Evolutionary conservation across 92 coral and sea anemone species (phyloP), one percentile per base, ranked within the genome.

Genomic region (Montipora capitata): DNA sequence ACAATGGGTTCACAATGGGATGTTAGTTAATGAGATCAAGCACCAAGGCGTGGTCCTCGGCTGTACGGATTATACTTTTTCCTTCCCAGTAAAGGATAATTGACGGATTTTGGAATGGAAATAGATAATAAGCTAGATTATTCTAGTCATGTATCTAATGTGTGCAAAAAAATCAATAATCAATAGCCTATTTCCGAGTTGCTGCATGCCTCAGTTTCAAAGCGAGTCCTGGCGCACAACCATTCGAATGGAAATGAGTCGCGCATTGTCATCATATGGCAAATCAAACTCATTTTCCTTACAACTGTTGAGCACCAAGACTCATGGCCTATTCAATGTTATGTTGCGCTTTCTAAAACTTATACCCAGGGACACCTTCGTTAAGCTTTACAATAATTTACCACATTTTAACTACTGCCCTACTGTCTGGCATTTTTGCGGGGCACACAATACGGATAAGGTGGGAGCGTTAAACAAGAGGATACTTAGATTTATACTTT

Each of bases 71-170:
- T 72, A 3, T 72, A 15, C 56, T 45, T 72, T 72, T 72, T 72
- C 59, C 77, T 72, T 72, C 77, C 39, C 56, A 16, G 77, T 72
- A 3, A 1, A 72, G 40, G 39, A 72, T 3, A 72, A 54, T 2
- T 72, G 41, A 72, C 56, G 42, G 77, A 72, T 45, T 44, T 72
- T 72, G 57, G 77, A 72, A 72, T 72, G 77, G 77, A 72, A 45
- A 72, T 27, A 27, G 35, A 27, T 27, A 27, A 27, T 27, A 27
- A 27, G 35, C 1, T 27, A 27, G 35, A 27, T 72, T 58, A 11
- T 58, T 58, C 64, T 13, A 58, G 64, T 58, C 64, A 58, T 7
- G 11, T 58, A 58, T 58, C 64, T 2, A 58, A 58, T 58, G 64
- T 58, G 64, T 58, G 13, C 13, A 58, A 58, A 58, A 58, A 58